Evolutionary conservation across 2,797 vertebrate species (phyloP).

Genomic region (Argentina silus): DNA sequence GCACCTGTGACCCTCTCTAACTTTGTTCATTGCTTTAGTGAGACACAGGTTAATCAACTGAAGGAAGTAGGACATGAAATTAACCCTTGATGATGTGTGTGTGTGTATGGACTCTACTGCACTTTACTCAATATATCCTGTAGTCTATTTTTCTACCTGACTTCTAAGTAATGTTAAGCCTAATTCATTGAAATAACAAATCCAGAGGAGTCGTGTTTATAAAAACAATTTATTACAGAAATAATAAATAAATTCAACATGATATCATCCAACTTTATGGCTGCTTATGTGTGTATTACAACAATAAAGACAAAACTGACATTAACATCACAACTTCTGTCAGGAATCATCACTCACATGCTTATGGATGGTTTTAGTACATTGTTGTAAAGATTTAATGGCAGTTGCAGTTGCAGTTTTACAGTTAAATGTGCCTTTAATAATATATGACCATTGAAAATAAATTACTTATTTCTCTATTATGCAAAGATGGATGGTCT

Average conservation of each 20-base stretch:
- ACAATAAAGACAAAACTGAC: conserved; percentile 21
- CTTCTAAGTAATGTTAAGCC: neutral
- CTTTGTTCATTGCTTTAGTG: neutral
- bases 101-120: conserved; percentile 5
- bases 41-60: conserved; percentile 3
- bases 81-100: neutral
- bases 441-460: conserved; percentile 11
- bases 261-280: conserved; percentile 27
- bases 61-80: neutral
- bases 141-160: neutral
- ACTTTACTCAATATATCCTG: conserved; percentile 9
- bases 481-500: conserved; percentile 6
- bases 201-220: neutral
- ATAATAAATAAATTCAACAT: conserved; percentile 48
- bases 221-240: conserved; percentile 27
- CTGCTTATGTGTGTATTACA: conserved; percentile 11
- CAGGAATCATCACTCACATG: conserved; percentile 1
- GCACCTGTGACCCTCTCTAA: too few relatives aligned
- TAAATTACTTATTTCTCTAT: conserved; percentile 5
- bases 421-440: conserved; percentile 9
- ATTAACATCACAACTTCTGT: conserved; percentile 1
- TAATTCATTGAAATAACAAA: neutral
- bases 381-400: conserved; percentile 4
- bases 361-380: neutral
- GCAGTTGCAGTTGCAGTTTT: conserved; percentile 2